Base-by-base conservation (phyloP, 2,888 invertebrate species). In the Zeuzera pyrina region DNA sequence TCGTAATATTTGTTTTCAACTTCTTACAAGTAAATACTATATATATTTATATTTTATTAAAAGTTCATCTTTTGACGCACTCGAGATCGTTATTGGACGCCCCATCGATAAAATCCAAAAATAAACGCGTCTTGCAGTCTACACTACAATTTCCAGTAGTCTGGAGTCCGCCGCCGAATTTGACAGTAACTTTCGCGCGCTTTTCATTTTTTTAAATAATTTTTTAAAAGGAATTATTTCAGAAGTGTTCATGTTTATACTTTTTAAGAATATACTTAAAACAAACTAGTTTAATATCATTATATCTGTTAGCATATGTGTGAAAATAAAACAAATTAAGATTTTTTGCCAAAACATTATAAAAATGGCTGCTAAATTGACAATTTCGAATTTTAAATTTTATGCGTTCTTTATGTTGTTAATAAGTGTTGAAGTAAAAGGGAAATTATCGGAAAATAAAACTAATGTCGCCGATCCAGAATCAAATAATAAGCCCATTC, bases 91-190 rank as follows among this genome's bases (percentile, higher is more conserved):
- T 47, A 47, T 49, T 41, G 35, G 35, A 51, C 59, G 60, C 58
- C 59, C 47, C 57, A 53, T 63, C 62, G 55, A 65, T 64, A 48
- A 34, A 36, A 31, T 43, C 58, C 58, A 57, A 56, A 58, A 53
- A 56, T 64, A 65, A 30, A 31, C 35, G 47, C 57, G 69, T 56
- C 67, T 61, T 59, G 57, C 60, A 57, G 64, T 65, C 67, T 66
- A 50, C 29, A 28, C 31, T 35, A 40, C 23, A 41, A 44, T 43
- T 49, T 68, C 66, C 68, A 69, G 69, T 67, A 41, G 46, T 34
- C 66, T 67, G 61, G 64, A 67, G 45, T 38, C 52, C 16, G 53
- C 50, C 53, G 50, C 33, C 31, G 52, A n/a, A 38, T 49, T 41
- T 40, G 42, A 38, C 38, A 41, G 16, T 30, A 21, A 23, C n/a